Percentiles rank a stretch among this genome's conserved stretches.
Conservation (phyloP, 2,113 vertebrate species). For the Polypterus senegalus region DNA sequence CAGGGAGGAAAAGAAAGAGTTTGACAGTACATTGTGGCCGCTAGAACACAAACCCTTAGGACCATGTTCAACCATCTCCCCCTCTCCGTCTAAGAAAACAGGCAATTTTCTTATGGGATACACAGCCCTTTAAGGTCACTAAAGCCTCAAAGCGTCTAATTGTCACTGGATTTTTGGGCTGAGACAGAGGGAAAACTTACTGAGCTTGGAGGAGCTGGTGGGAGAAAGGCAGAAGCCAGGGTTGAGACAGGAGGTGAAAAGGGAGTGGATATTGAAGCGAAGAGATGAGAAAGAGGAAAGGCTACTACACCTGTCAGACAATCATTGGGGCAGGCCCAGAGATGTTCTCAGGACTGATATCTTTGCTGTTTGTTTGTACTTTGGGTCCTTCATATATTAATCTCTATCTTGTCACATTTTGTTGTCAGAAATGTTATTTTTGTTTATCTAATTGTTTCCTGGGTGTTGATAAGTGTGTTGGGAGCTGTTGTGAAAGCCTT, state of each 20-base stretch:
- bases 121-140: too few species aligned
- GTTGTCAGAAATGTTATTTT: neutral
- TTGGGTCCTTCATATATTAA: neutral
- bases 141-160: too few species aligned
- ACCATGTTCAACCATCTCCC: too few species aligned
- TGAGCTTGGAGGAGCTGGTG: slow-evolving; percentile 49
- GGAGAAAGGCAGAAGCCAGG: slow-evolving; percentile 23
- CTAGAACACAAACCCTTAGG: too few species aligned
- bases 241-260: slow-evolving; percentile 19
- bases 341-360: neutral
- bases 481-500: too few species aligned
- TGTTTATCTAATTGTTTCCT: slow-evolving; percentile 4
- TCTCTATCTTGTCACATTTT: neutral
- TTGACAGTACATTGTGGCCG: too few species aligned
- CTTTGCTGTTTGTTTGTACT: neutral
- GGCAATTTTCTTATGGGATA: too few species aligned
- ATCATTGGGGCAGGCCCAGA: slow-evolving; percentile 24
- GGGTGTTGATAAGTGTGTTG: neutral
- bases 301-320: slow-evolving; percentile 11
- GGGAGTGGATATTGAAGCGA: neutral
- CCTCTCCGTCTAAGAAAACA: too few species aligned
- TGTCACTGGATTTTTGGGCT: too few species aligned
- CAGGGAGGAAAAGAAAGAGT: too few species aligned
- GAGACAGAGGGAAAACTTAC: slow-evolving; percentile 43
- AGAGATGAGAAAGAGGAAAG: slow-evolving; percentile 20